Evolutionary conservation across 2,888 invertebrate species (phyloP).

Genomic region (Allacma fusca): DNA sequence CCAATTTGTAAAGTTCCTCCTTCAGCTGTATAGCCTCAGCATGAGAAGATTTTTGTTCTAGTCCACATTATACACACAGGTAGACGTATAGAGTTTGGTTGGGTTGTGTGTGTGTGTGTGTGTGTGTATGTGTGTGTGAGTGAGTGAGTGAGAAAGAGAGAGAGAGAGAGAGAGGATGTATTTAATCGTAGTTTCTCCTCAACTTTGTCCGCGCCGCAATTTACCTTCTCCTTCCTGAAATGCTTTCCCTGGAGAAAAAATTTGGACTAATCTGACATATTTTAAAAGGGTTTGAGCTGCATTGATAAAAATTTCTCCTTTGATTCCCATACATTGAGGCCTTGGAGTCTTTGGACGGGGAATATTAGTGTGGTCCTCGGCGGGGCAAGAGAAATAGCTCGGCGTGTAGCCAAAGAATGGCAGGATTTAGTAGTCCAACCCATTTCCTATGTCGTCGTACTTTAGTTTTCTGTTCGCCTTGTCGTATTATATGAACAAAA

Average conservation of each 20-base stretch:
- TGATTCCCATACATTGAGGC: neutral
- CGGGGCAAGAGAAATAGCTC: constrained; percentile 16
- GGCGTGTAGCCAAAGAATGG: neutral
- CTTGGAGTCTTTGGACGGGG: neutral
- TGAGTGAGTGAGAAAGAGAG: neutral
- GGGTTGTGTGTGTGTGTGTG: no score
- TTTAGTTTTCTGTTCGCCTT: neutral
- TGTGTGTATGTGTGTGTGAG: no score
- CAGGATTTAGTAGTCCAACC: constrained; percentile 36
- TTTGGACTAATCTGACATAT: neutral
- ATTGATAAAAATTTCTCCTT: neutral
- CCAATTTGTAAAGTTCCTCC: constrained; percentile 31
- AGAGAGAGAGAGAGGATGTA: constrained; percentile 1
- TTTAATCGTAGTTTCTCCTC: constrained; percentile 5
- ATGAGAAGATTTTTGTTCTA: neutral
- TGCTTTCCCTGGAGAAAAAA: neutral
- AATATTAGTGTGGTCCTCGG: neutral
- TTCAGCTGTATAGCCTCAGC: constrained; percentile 21
- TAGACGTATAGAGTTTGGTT: neutral
- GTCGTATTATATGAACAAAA: neutral
- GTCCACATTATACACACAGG: constrained; percentile 2
- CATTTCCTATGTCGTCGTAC: constrained; percentile 30
- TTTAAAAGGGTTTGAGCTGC: neutral
- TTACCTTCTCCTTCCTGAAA: neutral
- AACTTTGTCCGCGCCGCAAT: neutral